Evolutionary conservation across 1,140 invertebrate species (phyloP), one percentile per base, ranked within the genome.

Genomic region (Vollenhovia emeryi): DNA sequence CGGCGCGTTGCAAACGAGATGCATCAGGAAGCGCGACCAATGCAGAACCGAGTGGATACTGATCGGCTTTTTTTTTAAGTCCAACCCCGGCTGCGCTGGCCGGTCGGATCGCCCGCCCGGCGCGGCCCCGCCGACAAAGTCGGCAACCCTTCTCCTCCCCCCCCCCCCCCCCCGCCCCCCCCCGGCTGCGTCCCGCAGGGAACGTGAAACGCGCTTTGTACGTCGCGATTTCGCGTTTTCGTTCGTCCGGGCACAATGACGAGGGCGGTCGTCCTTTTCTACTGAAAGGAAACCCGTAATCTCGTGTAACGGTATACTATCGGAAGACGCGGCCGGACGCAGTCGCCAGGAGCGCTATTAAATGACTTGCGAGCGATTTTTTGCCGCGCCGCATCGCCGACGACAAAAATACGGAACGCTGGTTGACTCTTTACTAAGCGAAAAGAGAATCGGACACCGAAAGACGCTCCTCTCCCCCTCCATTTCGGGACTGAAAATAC

Each of bases 1-100:
- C 50, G 57, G 84, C 50, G 69, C 45, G 71, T 62, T 75, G 80
- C 85, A 82, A 89, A 87, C 89, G 88, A 85, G 88, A 89, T 89
- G 89, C 89, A 87, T 89, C 89, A 86, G 88, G 82, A 89, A 89
- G 78, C 89, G 71, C 88, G 89, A 89, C 88, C 88, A 87, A 90
- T 90, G 88, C 88, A 69, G 76, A 87, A 85, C 30, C 88, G 86
- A 87, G 82, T 87, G 88, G 88, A 90, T 90, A 90, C 89, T 90
- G 89, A 90, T 90, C 89, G 88, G 85, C 76, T 90, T 86, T 87
- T 90, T 89, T 90, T 89, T 87, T 71, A 40, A 80, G 50, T 66
- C 60, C 78, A 64, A 74, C 73, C 79, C 74, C 82, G 71, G 21
- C 64, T 60, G 57, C 57, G 66, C 76, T 79, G 48, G 71, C 76